These are phyloP conservation scores for western clawed frog (Xenopus tropicalis) DNA, from an alignment of 2,113 vertebrate species.

Conservation along the genomic window DNA sequence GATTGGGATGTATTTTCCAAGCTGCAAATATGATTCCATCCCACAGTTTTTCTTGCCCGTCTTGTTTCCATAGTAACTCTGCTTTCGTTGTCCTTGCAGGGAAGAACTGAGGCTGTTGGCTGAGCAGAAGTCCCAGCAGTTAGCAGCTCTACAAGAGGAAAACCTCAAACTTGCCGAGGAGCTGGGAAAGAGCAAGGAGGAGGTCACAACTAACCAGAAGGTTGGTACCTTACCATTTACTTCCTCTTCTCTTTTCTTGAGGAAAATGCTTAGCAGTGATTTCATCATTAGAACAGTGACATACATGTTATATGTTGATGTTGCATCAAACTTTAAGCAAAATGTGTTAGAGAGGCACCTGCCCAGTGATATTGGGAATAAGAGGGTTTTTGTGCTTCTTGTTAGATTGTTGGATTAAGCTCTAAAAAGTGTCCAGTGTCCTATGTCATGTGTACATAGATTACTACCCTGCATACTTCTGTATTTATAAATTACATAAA, in stretches of 20 bases:
- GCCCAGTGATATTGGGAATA: too few relatives aligned
- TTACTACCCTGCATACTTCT: too few relatives aligned
- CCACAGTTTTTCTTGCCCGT: constrained; percentile 65
- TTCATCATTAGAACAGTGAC: too few relatives aligned
- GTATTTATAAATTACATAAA: too few relatives aligned
- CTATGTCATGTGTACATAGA: too few relatives aligned
- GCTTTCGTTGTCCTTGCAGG: constrained; percentile 70
- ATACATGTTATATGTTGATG: too few relatives aligned
- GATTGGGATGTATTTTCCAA: constrained; percentile 57
- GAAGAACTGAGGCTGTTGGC: constrained; percentile 79
- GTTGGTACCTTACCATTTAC: constrained; percentile 56
- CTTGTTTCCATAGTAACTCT: constrained; percentile 75
- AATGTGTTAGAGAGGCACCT: too few relatives aligned
- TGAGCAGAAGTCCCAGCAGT: constrained; percentile 73
- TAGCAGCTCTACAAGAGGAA: constrained; percentile 79
- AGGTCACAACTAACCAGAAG: constrained; percentile 74
- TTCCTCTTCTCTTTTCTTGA: background rate
- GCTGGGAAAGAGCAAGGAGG: constrained; percentile 70
- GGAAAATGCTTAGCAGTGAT: too few relatives aligned
- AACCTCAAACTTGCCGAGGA: constrained; percentile 80
- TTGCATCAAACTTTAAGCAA: too few relatives aligned
- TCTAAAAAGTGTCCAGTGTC: too few relatives aligned
- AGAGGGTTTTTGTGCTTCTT: too few relatives aligned
- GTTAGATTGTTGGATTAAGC: too few relatives aligned
- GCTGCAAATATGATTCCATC: constrained; percentile 65